Base-by-base conservation (phyloP, 2,888 invertebrate genomes). In the Pollenia angustigena region DNA sequence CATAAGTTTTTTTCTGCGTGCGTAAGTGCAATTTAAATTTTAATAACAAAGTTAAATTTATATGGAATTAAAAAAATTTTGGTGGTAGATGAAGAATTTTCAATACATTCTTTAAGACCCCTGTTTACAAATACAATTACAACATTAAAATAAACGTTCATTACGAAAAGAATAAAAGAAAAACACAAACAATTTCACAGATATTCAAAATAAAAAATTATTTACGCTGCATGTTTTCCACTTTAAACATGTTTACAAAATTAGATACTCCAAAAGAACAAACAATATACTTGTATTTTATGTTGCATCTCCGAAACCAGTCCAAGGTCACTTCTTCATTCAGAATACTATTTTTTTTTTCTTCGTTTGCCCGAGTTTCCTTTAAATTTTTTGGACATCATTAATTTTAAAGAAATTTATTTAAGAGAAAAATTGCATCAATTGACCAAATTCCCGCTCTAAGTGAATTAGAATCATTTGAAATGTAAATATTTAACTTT, bases 281-380 rank as follows among this genome's bases (percentile, higher is more conserved):
- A 23, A 23, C 40, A 23, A 6, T 2, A 4, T 23, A 12, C 23
- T 23, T 2, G 23, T 10, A 7, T 40, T 9, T 16, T 4, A n/a
- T 16, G 42, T 40, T 32, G 32, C 8, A 46, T 52, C 14, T 52
- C 12, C 11, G 52, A 50, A 18, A 50, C n/a, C 40, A 60, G 6
- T 40, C 62, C 71, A 71, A 71, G 80, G 62, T 80, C 60, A 80
- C 62, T 62, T 68, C 54, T 12, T 42, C 50, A 42, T 16, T 23
- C 6, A 56, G 23, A 23, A 23, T 23, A 23, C 23, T 2, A 23
- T 23, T 23, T 23, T 23, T n/a, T n/a, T 23, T 23, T 23, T 23
- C 23, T 2, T 32, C 4, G 32, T 32, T 32, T 14, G 32, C 23
- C 4, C 18, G 48, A 48, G 23, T 48, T 66, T 11, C 4, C 8